phyloP scores from a whole-genome alignment of 2,113 vertebrate species.

The Crotalus helleri region DNA sequence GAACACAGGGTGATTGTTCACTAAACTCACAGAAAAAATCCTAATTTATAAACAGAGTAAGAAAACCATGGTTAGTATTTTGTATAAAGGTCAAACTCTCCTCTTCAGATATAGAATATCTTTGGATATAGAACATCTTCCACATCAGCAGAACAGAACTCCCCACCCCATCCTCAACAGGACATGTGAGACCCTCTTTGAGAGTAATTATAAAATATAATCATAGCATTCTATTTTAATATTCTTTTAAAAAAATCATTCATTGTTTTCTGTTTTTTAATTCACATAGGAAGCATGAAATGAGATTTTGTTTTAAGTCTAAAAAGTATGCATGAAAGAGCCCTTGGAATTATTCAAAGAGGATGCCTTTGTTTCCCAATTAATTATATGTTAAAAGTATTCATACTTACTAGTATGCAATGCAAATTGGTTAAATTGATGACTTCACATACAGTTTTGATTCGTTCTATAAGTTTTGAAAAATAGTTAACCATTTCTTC shows the following conservation, averaged over 20 bases:
- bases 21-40: slow-evolving; percentile 99
- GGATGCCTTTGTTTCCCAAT: neutral
- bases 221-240: neutral
- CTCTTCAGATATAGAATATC: neutral
- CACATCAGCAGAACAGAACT: neutral
- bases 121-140: neutral
- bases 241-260: neutral
- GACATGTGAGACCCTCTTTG: neutral
- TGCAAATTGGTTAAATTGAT: slow-evolving; percentile 95
- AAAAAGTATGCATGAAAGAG: neutral
- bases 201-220: neutral
- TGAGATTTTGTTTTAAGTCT: neutral
- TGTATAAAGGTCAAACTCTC: neutral
- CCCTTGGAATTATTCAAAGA: neutral
- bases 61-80: slow-evolving; percentile 6
- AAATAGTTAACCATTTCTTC: slow-evolving; percentile 99
- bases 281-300: neutral
- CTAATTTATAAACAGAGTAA: slow-evolving; percentile 63
- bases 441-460: slow-evolving; percentile 96
- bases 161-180: neutral
- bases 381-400: slow-evolving; percentile 21
- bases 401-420: slow-evolving; percentile 87
- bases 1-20: slow-evolving; percentile 96
- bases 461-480: slow-evolving; percentile 92
- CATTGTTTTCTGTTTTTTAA: neutral